phyloP scores from a whole-genome alignment of 2,888 invertebrate genomes.

The Habroteleia sp. region DNA sequence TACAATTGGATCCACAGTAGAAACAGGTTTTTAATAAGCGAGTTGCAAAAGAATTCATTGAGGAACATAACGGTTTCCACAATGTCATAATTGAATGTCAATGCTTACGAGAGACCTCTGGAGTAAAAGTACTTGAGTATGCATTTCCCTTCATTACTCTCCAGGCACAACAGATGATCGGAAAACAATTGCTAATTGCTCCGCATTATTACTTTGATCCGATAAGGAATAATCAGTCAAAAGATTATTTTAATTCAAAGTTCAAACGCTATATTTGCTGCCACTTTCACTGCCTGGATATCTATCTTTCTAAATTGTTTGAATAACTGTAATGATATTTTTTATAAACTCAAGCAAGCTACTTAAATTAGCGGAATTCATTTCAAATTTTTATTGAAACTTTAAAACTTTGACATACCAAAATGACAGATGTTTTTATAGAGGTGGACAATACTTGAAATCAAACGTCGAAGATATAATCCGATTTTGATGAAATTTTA shows the following conservation, averaged over 20 bases:
- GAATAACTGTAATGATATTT: not conserved
- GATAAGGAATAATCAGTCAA: no score
- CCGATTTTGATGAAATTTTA: no score
- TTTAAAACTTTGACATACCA: no score
- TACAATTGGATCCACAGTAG: slow-evolving; percentile 2
- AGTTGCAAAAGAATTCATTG: slow-evolving; percentile 27
- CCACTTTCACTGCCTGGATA: not conserved
- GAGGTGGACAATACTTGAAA: no score
- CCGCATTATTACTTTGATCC: no score
- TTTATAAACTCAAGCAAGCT: no score
- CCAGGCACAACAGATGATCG: no score
- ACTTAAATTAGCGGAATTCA: no score
- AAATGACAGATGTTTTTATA: no score
- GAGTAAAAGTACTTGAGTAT: slow-evolving; percentile 22
- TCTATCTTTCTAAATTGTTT: slow-evolving; percentile 3
- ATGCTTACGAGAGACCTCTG: slow-evolving; percentile 26
- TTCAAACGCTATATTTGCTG: slow-evolving; percentile 5
- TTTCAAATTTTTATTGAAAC: no score
- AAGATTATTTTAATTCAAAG: slow-evolving; percentile 2
- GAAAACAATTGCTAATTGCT: slow-evolving; percentile 5
- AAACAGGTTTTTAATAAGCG: slow-evolving; percentile 29
- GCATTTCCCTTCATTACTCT: slow-evolving; percentile 29
- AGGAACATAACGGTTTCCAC: slow-evolving; percentile 23
- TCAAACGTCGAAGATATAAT: no score
- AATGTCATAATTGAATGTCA: slow-evolving; percentile 51